Percentiles rank a stretch among this genome's conserved stretches.
These are phyloP conservation scores for Eurypyga helias DNA, from an alignment of 2,113 vertebrate genomes.

Conservation along the genomic window DNA sequence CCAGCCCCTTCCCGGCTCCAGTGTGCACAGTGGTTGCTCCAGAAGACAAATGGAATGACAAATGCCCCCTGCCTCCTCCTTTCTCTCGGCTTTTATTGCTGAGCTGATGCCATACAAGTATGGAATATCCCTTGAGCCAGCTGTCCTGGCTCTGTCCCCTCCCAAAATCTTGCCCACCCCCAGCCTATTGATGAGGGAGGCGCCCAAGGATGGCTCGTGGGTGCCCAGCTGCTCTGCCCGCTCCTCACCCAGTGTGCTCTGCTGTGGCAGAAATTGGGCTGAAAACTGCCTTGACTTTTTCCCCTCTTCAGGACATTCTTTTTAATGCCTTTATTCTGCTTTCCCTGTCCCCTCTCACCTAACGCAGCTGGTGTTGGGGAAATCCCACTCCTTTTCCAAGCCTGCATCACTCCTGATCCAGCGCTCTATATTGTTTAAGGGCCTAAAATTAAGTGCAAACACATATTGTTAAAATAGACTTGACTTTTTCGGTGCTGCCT, in stretches of 20 bases:
- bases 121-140: no score
- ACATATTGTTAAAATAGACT: neutral
- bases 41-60: no score
- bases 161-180: no score
- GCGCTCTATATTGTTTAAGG: neutral
- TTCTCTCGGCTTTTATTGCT: no score
- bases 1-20: no score
- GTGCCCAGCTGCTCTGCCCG: neutral
- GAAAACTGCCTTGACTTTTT: neutral
- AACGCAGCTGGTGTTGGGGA: rapidly evolving
- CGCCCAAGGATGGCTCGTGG: neutral
- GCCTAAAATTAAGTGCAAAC: neutral
- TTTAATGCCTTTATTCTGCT: neutral
- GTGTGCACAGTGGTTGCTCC: no score
- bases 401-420: neutral
- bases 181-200: no score
- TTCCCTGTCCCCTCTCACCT: neutral
- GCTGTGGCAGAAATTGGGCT: neutral
- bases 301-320: neutral
- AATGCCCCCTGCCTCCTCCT: no score
- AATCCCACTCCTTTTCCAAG: neutral
- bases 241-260: rapidly evolving
- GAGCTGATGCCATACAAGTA: no score
- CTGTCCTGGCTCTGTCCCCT: no score
- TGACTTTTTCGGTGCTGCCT: neutral